Percentiles rank a stretch among this genome's conserved stretches.
phyloP scores from a whole-genome alignment of 2,888 invertebrate species.

The Stenurella melanura region DNA sequence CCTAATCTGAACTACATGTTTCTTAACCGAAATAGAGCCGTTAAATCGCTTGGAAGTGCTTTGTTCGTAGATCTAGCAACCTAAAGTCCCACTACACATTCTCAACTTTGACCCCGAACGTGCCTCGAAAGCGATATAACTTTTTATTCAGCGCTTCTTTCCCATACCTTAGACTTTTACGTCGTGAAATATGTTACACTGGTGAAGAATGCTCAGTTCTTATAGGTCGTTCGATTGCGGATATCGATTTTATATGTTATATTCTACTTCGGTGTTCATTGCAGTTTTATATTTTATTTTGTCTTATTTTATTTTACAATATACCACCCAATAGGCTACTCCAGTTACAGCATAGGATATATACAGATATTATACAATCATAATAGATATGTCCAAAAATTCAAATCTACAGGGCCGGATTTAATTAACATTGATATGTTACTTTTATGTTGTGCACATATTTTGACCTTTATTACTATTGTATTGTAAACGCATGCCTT shows the following conservation, averaged over 20 bases:
- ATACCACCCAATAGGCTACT: too few relatives aligned
- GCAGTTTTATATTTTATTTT: neutral
- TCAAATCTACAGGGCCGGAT: too few relatives aligned
- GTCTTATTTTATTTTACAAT: too few relatives aligned
- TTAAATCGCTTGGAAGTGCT: slow-evolving; percentile 14
- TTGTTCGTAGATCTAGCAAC: slow-evolving; percentile 41
- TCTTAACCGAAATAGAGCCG: slow-evolving; percentile 23
- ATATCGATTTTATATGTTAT: slow-evolving; percentile 12
- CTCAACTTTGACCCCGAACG: slow-evolving; percentile 60
- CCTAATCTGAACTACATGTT: slow-evolving; percentile 5
- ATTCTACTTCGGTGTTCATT: neutral
- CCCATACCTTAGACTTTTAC: slow-evolving; percentile 48
- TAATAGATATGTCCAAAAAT: too few relatives aligned
- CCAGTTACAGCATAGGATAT: too few relatives aligned
- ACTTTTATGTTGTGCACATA: too few relatives aligned
- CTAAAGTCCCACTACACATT: slow-evolving; percentile 48
- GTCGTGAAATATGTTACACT: slow-evolving; percentile 25
- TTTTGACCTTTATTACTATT: too few relatives aligned
- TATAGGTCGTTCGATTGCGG: slow-evolving; percentile 11
- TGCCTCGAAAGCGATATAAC: slow-evolving; percentile 52
- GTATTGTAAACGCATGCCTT: too few relatives aligned
- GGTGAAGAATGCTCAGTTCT: slow-evolving; percentile 8
- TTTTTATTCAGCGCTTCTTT: slow-evolving; percentile 52
- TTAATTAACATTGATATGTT: too few relatives aligned
- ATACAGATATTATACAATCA: too few relatives aligned